Evolutionary conservation across 2,113 vertebrate species (phyloP).

Genomic region (Edolisoma coerulescens): DNA sequence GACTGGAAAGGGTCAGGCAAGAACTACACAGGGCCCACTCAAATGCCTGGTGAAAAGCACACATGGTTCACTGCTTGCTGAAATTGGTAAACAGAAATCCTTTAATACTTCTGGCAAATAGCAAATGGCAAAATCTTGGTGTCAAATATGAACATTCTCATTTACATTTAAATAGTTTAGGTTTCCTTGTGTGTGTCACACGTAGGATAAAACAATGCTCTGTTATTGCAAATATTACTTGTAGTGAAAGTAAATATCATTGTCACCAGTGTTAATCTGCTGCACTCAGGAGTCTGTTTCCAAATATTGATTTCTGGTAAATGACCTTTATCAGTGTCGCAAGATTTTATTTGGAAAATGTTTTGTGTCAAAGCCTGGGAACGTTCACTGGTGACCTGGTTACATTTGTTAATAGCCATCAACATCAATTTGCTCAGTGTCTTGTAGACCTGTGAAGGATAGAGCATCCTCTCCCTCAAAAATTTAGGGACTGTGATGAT

Average conservation of each 20-base stretch:
- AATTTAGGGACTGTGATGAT: background rate
- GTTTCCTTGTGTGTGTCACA: background rate
- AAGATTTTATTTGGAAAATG: constrained; percentile 10
- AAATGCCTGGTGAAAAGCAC: background rate
- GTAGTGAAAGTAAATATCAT: constrained; percentile 44
- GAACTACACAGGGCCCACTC: background rate
- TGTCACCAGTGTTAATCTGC: constrained; percentile 2
- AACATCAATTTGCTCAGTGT: background rate
- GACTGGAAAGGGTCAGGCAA: background rate
- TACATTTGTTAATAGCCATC: background rate
- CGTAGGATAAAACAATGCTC: background rate
- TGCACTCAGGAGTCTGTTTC: background rate
- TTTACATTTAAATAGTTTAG: constrained; percentile 67
- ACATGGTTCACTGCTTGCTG: background rate
- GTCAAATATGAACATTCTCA: constrained; percentile 30
- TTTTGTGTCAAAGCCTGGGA: background rate
- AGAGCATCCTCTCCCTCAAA: background rate
- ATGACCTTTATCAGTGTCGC: constrained; percentile 10
- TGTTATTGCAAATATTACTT: constrained; percentile 45
- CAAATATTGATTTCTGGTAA: constrained; percentile 54
- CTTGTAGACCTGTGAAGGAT: background rate
- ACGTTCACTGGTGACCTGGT: background rate
- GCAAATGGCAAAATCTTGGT: background rate
- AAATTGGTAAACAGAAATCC: constrained; percentile 33
- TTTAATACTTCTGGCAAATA: constrained; percentile 49